A percentile compares a stretch with the other conserved stretches of the same genome.
phyloP scores from a whole-genome alignment of 2,113 vertebrate species.

The Baryphthengus martii region DNA sequence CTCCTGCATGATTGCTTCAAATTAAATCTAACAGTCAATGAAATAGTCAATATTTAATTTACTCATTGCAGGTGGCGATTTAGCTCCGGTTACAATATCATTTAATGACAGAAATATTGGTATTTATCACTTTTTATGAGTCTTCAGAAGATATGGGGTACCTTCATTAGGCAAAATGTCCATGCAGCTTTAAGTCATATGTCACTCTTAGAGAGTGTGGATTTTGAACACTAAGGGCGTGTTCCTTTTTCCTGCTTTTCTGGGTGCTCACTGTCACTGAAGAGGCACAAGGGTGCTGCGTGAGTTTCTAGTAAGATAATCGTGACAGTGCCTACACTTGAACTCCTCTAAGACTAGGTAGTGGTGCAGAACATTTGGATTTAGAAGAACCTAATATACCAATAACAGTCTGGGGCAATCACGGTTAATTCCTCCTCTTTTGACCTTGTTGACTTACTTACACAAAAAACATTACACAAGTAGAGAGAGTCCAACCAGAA shows the following conservation, averaged over 20 bases:
- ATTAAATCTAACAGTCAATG: constrained; percentile 83
- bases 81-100: constrained; percentile 6
- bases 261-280: background rate
- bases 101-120: constrained; percentile 49
- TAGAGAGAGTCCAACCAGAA: background rate
- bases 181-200: background rate
- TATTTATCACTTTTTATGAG: constrained; percentile 36
- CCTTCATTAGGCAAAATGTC: constrained; percentile 5
- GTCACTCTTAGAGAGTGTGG: background rate
- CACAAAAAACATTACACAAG: background rate
- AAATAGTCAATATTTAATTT: constrained; percentile 85
- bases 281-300: background rate
- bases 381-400: background rate
- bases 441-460: background rate
- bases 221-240: background rate
- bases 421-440: background rate
- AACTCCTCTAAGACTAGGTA: background rate
- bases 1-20: constrained; percentile 79
- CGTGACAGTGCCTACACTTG: background rate
- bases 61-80: constrained; percentile 79
- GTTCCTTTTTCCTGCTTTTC: background rate
- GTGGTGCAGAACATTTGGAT: background rate
- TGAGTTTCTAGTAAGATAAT: background rate
- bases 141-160: background rate
- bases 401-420: background rate